phyloP scores from a whole-genome alignment of 2,797 vertebrate genomes.

The Remorina albescens region DNA sequence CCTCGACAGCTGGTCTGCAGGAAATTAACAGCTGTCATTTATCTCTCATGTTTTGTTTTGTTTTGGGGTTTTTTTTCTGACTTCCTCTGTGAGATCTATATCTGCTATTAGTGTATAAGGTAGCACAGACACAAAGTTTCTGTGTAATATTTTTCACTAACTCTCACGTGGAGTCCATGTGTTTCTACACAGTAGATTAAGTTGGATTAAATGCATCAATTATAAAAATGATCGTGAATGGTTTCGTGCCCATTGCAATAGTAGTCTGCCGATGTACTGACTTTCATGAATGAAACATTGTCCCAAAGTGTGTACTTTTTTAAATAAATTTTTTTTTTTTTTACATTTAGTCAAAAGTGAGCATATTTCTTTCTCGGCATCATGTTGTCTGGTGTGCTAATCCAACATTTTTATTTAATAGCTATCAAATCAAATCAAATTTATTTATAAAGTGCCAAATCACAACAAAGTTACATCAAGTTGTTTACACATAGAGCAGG shows the following conservation, averaged over 20 bases:
- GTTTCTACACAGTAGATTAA: not conserved
- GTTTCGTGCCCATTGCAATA: not conserved
- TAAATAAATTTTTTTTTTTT: conserved; percentile 32
- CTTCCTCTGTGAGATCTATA: not conserved
- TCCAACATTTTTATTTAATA: not conserved
- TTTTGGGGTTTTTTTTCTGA: too few species aligned
- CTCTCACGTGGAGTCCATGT: not conserved
- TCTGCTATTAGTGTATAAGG: not conserved
- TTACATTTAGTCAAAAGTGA: not conserved
- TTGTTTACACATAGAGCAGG: too few species aligned
- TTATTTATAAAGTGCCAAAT: too few species aligned
- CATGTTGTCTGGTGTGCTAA: not conserved
- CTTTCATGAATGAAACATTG: not conserved
- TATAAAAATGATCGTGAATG: not conserved
- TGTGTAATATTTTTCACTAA: conserved; percentile 5
- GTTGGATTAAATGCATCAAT: not conserved
- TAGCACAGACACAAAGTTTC: not conserved
- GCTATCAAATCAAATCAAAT: too few species aligned
- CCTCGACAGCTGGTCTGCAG: conserved; percentile 17
- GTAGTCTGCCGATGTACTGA: not conserved
- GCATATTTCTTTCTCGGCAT: not conserved
- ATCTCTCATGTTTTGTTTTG: too few species aligned
- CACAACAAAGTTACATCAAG: too few species aligned
- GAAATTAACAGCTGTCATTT: conserved; percentile 30
- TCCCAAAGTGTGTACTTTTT: conserved; percentile 37